Conservation (phyloP, 2,888 invertebrate genomes). For the Lasioglossum malachurum region DNA sequence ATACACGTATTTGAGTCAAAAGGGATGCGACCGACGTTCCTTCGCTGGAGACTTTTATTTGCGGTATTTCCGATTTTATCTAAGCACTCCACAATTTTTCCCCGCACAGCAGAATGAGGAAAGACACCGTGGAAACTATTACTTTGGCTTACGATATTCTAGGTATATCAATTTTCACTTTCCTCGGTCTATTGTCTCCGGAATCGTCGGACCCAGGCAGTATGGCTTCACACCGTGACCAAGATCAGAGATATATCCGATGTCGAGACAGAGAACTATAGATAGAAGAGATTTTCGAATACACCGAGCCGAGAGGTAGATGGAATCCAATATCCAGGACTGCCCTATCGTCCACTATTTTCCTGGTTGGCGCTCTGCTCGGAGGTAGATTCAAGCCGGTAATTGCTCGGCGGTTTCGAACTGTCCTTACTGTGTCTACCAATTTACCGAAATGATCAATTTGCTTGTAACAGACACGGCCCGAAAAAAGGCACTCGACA, state of each 20-base stretch:
- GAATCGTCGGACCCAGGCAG: background rate
- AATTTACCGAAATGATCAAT: background rate
- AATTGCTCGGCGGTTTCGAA: background rate
- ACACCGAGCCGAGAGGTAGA: constrained; percentile 1
- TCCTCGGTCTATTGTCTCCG: background rate
- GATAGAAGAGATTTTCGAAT: background rate
- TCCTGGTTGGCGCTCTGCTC: background rate
- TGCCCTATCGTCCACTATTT: background rate
- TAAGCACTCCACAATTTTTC: background rate
- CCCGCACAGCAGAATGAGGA: too few relatives aligned
- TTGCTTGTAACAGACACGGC: background rate
- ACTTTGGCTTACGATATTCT: background rate
- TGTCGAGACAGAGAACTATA: background rate
- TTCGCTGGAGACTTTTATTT: background rate
- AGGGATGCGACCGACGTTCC: background rate
- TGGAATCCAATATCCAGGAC: background rate
- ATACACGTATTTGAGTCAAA: background rate
- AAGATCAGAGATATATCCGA: background rate
- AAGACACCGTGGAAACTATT: background rate
- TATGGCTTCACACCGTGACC: background rate
- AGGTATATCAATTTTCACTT: background rate
- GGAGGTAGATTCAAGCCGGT: background rate
- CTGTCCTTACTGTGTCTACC: background rate
- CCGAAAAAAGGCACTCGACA: background rate
- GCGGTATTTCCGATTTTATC: background rate